A percentile compares a stretch with the other conserved stretches of the same genome.
phyloP scores from a whole-genome alignment of 2,797 vertebrate species.

The Crocodylus rhombifer region DNA sequence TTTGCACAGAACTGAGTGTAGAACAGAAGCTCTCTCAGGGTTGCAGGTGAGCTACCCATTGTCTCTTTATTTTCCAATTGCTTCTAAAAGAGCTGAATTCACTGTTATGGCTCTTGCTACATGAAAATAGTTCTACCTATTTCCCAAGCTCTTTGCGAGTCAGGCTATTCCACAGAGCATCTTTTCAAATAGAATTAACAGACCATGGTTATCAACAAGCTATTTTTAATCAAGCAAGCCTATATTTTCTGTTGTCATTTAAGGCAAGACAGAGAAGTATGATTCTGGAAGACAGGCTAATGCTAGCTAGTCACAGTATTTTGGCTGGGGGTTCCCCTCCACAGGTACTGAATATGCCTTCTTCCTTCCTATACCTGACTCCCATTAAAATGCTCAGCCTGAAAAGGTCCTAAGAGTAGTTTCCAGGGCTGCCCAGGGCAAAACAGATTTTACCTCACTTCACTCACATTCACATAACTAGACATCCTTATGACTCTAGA shows the following conservation, averaged over 20 bases:
- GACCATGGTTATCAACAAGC: background rate
- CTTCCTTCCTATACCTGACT: background rate
- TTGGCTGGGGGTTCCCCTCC: background rate
- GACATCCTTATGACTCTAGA: no score
- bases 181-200: background rate
- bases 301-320: background rate
- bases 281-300: background rate
- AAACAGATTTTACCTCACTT: no score
- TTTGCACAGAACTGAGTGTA: background rate
- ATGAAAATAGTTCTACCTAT: background rate
- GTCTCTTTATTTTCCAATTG: background rate
- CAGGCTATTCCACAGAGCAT: background rate
- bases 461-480: no score
- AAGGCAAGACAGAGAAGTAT: background rate
- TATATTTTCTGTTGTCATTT: background rate
- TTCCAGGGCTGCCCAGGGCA: no score
- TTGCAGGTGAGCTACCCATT: fast-evolving
- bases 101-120: background rate
- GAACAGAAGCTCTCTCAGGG: background rate
- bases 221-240: background rate
- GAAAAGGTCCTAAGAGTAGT: background rate
- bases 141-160: background rate
- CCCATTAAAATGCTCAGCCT: background rate
- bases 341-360: background rate
- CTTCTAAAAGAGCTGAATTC: background rate